A percentile compares a stretch with the other conserved stretches of the same genome.
Evolutionary conservation across 1,140 invertebrate genomes (phyloP).

Genomic region (Pseudomyrmex dendroicus): DNA sequence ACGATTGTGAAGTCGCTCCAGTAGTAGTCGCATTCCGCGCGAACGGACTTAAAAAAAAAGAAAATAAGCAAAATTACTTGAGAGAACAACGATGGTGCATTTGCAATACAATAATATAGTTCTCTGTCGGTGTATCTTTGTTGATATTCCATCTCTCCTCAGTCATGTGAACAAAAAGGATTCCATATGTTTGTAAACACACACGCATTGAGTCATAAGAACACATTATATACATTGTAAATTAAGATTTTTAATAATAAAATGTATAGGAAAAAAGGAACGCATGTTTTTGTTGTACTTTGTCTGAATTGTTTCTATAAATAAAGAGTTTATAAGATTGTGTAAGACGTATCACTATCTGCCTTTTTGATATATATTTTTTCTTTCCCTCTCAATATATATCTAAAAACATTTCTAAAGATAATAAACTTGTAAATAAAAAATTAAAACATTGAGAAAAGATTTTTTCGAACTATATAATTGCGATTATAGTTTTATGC

Average conservation of each 20-base stretch:
- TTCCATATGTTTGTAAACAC: slow-evolving; percentile 28
- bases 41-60: not conserved
- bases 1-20: slow-evolving; percentile 85
- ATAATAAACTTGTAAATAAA: too few relatives aligned
- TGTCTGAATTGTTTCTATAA: slow-evolving; percentile 1
- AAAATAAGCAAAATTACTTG: not conserved
- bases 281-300: slow-evolving; percentile 2
- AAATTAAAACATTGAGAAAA: too few relatives aligned
- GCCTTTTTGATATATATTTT: too few relatives aligned
- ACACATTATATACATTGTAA: slow-evolving; percentile 31
- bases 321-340: slow-evolving; percentile 12
- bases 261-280: slow-evolving; percentile 9
- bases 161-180: slow-evolving; percentile 4
- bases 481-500: too few relatives aligned
- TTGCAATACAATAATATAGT: slow-evolving; percentile 56
- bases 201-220: slow-evolving; percentile 22
- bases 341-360: not conserved
- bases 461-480: too few relatives aligned
- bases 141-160: slow-evolving; percentile 39
- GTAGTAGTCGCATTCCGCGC: slow-evolving; percentile 74
- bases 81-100: slow-evolving; percentile 61
- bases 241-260: slow-evolving; percentile 69
- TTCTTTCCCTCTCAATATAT: too few relatives aligned
- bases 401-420: too few relatives aligned
- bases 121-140: not conserved